These are phyloP conservation scores for Spilogale gracilis DNA, from an alignment of 2,113 vertebrate species.

Conservation along the genomic window DNA sequence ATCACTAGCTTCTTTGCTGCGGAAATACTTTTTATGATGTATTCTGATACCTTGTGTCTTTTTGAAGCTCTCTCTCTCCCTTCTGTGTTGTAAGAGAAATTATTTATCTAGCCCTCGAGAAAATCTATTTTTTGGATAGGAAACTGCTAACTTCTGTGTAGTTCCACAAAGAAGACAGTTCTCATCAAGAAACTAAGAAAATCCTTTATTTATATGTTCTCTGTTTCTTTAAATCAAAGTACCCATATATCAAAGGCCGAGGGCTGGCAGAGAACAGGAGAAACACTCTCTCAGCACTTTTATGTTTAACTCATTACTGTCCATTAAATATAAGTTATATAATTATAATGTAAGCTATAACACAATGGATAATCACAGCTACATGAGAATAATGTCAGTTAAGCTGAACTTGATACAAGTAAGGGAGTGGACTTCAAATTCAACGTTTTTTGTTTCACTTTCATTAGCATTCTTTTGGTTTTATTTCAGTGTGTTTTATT, in stretches of 20 bases:
- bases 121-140: background rate
- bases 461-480: background rate
- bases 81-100: background rate
- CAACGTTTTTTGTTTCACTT: background rate
- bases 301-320: background rate
- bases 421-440: background rate
- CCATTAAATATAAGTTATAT: background rate
- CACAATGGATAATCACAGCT: background rate
- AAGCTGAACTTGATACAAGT: background rate
- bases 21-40: background rate
- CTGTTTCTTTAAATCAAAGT: slow-evolving; percentile 63
- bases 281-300: slow-evolving; percentile 54
- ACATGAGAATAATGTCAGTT: background rate
- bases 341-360: background rate
- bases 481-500: background rate
- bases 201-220: slow-evolving; percentile 24
- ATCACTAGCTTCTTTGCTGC: background rate
- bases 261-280: background rate
- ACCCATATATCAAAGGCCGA: slow-evolving; percentile 19
- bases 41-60: background rate
- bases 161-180: background rate
- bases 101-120: background rate
- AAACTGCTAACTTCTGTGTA: background rate
- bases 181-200: slow-evolving; percentile 53
- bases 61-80: background rate